Base-by-base conservation (phyloP, 2,113 vertebrate genomes). In the Prietella phreatophila region DNA sequence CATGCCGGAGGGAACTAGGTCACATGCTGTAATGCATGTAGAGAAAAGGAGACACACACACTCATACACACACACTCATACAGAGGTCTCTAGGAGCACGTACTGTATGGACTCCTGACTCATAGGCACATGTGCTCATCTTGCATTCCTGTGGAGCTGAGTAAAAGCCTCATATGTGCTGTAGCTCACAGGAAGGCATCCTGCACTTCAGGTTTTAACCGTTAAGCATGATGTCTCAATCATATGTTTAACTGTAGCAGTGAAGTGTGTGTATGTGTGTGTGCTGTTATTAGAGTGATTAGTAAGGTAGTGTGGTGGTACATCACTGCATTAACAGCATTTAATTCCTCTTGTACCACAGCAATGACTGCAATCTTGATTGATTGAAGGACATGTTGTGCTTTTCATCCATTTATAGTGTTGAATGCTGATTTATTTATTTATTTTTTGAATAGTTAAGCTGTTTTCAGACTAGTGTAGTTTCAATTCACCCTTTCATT, bases 81-180 rank as follows among this genome's bases (percentile, higher is more conserved):
- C 58, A 30, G 3, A 50, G 67, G 69, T 69, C 30, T 36, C 17
- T 30, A 76, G 33, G n/a, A 42, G 84, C 89, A 89, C 88, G 79
- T 86, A 89, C 84, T 76, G 82, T 47, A 56, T 82, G 78, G 53
- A 53, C 60, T 75, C 63, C 73, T 83, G 87, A 89, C 65, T 90
- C 87, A 92, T 39, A 30, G 69, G 11, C 87, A 47, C 67, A 53
- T 65, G 55, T 63, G 60, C 63, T 90, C 82, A 25, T 69, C 36
- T 17, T 63, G 76, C 71, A 85, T 85, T 82, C 60, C 87, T 67
- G 5, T 30, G 75, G 8, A n/a, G 8, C 56, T 86, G 83, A 90
- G 78, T 83, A 60, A 63, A 76, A 83, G 5, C 47, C 17, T 8
- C 53, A 55, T 86, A 86, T 10, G 87, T 90, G 89, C 56, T 76